These are phyloP conservation scores for Agrotis segetum DNA, from an alignment of 2,888 invertebrate species.

Conservation along the genomic window DNA sequence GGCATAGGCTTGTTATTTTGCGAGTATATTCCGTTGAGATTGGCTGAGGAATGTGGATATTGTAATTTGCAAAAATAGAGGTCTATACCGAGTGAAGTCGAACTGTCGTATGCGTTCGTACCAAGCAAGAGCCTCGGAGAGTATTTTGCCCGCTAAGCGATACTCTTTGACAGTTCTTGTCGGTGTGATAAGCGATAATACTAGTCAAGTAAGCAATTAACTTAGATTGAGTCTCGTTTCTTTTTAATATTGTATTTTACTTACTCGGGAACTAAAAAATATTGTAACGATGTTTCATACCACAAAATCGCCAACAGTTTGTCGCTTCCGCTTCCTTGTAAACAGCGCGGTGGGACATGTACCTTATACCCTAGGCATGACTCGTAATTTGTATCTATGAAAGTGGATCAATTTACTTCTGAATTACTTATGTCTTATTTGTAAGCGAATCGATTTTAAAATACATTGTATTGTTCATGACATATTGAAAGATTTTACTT, in stretches of 20 bases:
- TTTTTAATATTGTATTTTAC: too few relatives aligned
- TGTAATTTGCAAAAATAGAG: too few relatives aligned
- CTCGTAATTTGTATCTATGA: conserved; percentile 8
- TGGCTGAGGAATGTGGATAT: too few relatives aligned
- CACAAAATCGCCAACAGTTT: neutral
- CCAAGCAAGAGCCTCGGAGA: neutral
- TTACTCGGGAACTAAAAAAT: neutral
- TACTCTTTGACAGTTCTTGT: neutral
- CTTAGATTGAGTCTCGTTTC: neutral
- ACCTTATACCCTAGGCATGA: conserved; percentile 6
- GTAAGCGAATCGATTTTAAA: conserved; percentile 36
- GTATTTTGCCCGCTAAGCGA: neutral
- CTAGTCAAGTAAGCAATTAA: neutral
- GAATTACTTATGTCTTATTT: conserved; percentile 47
- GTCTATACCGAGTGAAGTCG: too few relatives aligned
- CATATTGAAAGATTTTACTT: conserved; percentile 7
- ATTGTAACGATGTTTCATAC: neutral
- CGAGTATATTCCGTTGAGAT: too few relatives aligned
- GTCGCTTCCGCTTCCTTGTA: neutral
- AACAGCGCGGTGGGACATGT: neutral
- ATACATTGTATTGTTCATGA: conserved; percentile 11
- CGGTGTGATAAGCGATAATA: neutral
- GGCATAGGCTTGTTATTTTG: too few relatives aligned
- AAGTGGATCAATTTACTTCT: conserved; percentile 47
- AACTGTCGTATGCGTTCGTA: neutral